Conservation (phyloP, 2,797 vertebrate species). For the Malurus splendens region DNA sequence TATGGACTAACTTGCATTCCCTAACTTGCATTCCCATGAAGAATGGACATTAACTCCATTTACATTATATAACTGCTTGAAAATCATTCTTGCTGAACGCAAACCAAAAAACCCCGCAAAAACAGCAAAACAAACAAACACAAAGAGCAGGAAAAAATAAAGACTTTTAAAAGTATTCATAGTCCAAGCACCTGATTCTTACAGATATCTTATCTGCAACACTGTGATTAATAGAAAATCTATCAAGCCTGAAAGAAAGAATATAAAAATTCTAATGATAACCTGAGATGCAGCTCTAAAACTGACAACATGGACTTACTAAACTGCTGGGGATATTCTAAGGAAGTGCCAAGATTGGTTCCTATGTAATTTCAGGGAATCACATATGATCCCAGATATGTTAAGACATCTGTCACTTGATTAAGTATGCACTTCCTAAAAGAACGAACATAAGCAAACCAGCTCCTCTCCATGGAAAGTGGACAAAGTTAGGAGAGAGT, state of each 20-base stretch:
- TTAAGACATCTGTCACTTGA: background rate
- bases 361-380: background rate
- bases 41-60: background rate
- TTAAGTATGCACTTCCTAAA: background rate
- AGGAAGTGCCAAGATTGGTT: background rate
- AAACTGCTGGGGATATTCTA: background rate
- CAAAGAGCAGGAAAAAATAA: background rate
- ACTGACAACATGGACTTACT: background rate
- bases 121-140: background rate
- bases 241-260: background rate
- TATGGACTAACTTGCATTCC: background rate
- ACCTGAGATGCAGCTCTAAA: background rate
- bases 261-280: background rate
- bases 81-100: background rate
- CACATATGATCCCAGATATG: background rate
- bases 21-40: background rate
- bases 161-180: background rate
- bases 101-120: background rate
- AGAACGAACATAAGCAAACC: background rate
- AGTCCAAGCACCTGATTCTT: background rate
- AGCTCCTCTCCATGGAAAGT: background rate
- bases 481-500: fast-evolving
- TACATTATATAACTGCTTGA: background rate
- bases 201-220: background rate
- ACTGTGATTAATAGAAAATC: background rate